Conservation (phyloP, 1,140 invertebrate genomes). For the Ceratosolen fusciceps region DNA sequence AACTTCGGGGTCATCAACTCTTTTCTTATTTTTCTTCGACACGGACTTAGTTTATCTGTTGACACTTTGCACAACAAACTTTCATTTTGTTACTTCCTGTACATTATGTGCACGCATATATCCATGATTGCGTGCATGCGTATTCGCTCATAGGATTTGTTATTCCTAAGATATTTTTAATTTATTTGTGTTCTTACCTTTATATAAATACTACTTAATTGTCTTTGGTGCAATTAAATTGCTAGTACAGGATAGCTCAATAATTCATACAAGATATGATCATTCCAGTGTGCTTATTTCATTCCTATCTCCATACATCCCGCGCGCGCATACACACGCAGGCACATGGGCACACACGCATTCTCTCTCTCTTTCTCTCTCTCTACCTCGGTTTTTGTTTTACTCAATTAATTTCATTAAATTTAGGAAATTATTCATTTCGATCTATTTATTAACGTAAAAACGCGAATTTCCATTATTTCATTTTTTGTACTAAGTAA, state of each 20-base stretch:
- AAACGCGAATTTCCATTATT: too few relatives aligned
- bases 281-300: not conserved
- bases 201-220: not conserved
- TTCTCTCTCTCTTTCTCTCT: not conserved
- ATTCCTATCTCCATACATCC: too few relatives aligned
- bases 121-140: not conserved
- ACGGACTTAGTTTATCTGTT: constrained; percentile 15
- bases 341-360: too few relatives aligned
- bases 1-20: too few relatives aligned
- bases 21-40: constrained; percentile 24
- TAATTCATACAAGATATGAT: constrained; percentile 33
- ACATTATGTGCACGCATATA: not conserved
- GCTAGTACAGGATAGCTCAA: not conserved
- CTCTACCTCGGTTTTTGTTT: too few relatives aligned
- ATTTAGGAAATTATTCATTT: too few relatives aligned
- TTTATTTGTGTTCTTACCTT: not conserved
- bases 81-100: not conserved
- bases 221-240: constrained; percentile 14
- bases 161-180: not conserved
- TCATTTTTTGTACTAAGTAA: too few relatives aligned
- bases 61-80: not conserved
- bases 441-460: too few relatives aligned
- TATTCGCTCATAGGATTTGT: not conserved
- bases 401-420: too few relatives aligned
- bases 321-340: too few relatives aligned